Percentiles rank a stretch among this genome's conserved stretches.
These are phyloP conservation scores for Sarcophilus harrisii DNA, from an alignment of 2,797 vertebrate species.

Conservation along the genomic window DNA sequence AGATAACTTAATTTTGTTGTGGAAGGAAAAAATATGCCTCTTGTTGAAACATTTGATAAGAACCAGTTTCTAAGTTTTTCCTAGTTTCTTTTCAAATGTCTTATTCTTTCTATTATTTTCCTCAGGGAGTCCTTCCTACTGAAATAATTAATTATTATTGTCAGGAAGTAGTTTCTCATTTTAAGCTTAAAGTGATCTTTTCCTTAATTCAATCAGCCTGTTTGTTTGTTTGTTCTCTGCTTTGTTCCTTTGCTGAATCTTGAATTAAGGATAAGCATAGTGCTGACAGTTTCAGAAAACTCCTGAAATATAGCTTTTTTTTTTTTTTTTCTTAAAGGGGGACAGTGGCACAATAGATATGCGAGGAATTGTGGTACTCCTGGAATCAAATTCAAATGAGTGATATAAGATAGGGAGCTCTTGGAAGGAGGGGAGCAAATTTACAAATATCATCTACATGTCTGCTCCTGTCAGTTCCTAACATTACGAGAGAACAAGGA, in stretches of 20 bases:
- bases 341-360: neutral
- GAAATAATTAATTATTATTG: neutral
- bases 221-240: neutral
- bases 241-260: neutral
- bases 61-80: neutral
- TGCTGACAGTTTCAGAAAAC: neutral
- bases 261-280: neutral
- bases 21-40: neutral
- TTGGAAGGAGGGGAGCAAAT: neutral
- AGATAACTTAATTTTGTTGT: neutral
- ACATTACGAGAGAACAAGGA: neutral
- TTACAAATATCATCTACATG: neutral
- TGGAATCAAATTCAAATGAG: neutral
- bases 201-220: neutral
- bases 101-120: neutral
- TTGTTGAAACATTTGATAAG: neutral
- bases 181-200: neutral
- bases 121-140: neutral
- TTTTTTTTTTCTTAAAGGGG: neutral
- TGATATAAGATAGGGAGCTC: neutral
- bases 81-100: neutral
- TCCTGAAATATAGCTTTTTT: neutral
- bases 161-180: neutral
- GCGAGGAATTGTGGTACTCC: neutral
- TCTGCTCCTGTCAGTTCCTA: neutral